Base-by-base conservation (phyloP, 2,797 vertebrate species). In the Darevskia mixta region DNA sequence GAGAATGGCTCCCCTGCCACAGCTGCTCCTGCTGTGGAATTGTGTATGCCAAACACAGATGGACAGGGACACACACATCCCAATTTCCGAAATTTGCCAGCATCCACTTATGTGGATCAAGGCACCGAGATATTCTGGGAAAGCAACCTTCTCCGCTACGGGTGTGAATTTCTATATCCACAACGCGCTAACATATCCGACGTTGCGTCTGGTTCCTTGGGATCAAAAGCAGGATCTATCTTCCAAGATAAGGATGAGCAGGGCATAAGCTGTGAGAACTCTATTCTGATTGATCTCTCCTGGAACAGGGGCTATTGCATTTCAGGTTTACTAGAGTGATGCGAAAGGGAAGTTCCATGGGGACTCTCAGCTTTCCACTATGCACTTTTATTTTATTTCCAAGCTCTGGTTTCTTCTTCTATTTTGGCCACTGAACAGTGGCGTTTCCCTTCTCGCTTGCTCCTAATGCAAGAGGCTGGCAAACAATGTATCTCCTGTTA, bases 281-380 rank as follows among this genome's bases (percentile, higher is more conserved):
- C 91, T 80, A 82, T 92, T 92, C 91, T 88, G 94, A 97, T 96
- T 93, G 96, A 98, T 92, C 96, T 92, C 86, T 96, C 96, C 97
- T 97, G 97, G 94, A 96, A 94, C 49, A 17, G 86, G 1, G 6
- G n/a, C 87, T 96, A 97, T 97, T 96, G 75, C 78, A 87, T 98
- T 98, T 97, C 98, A 96, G 94, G 95, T 95, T 95, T 96, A 97
- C 95, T 95, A 97, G 87, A 95, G 94, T 95, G 94, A 92, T 94
- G 95, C 96, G 96, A 95, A 80, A 85, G 77, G 23, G 43, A 82
- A 92, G 93, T 91, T 96, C 94, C 97, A 94, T 84, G 90, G 97
- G 97, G 96, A 94, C 93, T 97, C 97, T 97, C 95, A 90, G 87
- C 93, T 98, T 97, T 97, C 96, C 90, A 79, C 82, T 81, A 64